A percentile compares a stretch with the other conserved stretches of the same genome.
Conservation (phyloP, 2,797 vertebrate genomes). For the Muscicapa comitata region DNA sequence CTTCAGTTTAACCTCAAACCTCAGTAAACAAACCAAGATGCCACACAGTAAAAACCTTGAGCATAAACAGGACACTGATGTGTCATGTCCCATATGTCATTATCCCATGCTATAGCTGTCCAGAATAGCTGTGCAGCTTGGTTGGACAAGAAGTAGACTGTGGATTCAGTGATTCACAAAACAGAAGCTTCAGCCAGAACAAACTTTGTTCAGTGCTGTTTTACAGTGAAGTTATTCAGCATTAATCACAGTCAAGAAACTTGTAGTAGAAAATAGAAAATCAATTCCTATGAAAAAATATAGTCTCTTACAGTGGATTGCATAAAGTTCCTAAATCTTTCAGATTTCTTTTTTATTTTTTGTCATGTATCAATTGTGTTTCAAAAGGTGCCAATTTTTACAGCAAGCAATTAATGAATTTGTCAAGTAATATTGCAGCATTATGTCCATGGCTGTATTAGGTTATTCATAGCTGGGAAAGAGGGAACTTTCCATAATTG, state of each 20-base stretch:
- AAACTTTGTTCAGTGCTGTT: neutral
- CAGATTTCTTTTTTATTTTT: neutral
- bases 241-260: neutral
- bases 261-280: neutral
- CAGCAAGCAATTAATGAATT: neutral
- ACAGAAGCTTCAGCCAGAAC: neutral
- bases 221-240: neutral
- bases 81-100: neutral
- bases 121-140: neutral
- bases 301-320: neutral
- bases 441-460: neutral
- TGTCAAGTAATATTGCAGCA: neutral
- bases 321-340: neutral
- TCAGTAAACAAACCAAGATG: neutral
- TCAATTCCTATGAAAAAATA: neutral
- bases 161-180: slow-evolving; percentile 34
- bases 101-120: neutral
- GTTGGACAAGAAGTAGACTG: neutral
- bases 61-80: neutral
- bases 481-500: neutral
- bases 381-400: neutral
- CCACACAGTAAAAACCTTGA: slow-evolving; percentile 4
- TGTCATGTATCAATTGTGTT: neutral
- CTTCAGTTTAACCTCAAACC: slow-evolving; percentile 40
- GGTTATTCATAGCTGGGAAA: neutral